Conservation (phyloP, 2,113 vertebrate genomes). For the Tenrec ecaudatus region DNA sequence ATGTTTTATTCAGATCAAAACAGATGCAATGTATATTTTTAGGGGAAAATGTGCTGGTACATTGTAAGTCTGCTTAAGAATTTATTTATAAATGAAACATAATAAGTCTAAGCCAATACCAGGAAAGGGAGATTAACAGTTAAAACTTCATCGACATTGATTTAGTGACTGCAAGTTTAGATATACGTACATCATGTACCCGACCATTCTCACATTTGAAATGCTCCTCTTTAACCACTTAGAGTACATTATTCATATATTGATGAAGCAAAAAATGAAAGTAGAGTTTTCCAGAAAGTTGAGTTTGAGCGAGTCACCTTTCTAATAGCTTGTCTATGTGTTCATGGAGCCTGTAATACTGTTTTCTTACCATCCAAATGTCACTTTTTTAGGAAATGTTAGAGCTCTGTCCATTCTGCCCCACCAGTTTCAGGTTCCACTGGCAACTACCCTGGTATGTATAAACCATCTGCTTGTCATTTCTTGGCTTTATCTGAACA, state of each 20-base stretch:
- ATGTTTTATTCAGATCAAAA: not conserved
- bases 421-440: not conserved
- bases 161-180: not conserved
- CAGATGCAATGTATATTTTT: not conserved
- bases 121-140: not conserved
- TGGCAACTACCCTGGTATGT: conserved; percentile 51
- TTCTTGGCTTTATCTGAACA: conserved; percentile 80
- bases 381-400: not conserved
- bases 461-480: conserved; percentile 83
- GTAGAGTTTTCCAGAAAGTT: not conserved
- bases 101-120: not conserved
- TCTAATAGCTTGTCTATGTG: not conserved
- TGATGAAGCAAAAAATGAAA: not conserved
- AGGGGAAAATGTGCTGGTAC: not conserved
- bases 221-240: not conserved
- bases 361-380: not conserved
- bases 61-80: not conserved
- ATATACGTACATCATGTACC: not conserved
- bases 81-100: not conserved
- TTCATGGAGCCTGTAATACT: not conserved
- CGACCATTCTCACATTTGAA: not conserved
- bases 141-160: not conserved
- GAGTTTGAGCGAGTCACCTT: not conserved
- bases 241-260: not conserved
- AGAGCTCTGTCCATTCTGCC: not conserved